These are phyloP conservation scores for Diprion similis DNA, from an alignment of 1,140 invertebrate genomes.

Conservation along the genomic window DNA sequence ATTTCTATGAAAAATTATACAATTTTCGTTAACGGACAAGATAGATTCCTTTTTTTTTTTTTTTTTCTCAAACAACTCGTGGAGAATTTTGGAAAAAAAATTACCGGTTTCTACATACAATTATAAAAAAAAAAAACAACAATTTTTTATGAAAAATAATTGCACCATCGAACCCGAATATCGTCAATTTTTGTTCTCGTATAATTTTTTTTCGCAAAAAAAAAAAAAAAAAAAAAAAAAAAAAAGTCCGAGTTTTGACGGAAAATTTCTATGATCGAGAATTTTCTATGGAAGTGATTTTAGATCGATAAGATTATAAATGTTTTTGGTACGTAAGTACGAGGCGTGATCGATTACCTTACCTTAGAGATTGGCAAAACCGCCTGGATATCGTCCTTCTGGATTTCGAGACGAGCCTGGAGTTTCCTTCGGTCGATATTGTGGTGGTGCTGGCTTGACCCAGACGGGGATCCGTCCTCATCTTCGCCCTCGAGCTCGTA, in stretches of 20 bases:
- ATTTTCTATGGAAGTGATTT: not conserved
- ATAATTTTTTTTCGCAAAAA: too few species aligned
- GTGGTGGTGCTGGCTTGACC: conserved; percentile 51
- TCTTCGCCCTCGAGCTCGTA: conserved; percentile 72
- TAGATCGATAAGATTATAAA: not conserved
- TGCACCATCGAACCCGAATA: too few species aligned
- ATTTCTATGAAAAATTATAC: too few species aligned
- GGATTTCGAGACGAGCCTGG: conserved; percentile 85
- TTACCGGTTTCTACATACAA: too few species aligned
- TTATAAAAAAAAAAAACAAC: too few species aligned
- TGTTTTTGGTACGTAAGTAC: not conserved
- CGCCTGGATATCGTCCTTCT: conserved; percentile 93
- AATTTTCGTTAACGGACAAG: too few species aligned
- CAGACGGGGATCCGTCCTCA: conserved; percentile 56
- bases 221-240: too few species aligned
- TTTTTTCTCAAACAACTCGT: too few species aligned
- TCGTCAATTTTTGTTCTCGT: too few species aligned
- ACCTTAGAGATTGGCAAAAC: conserved; percentile 95
- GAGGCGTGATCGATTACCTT: conserved; percentile 32
- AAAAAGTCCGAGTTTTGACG: not conserved
- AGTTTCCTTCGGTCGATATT: conserved; percentile 73
- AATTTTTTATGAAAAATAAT: too few species aligned
- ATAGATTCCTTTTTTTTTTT: too few species aligned
- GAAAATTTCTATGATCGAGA: not conserved
- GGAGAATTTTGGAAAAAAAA: too few species aligned